Evolutionary conservation across 2,113 vertebrate genomes (phyloP).

Genomic region (Percina caprodes): DNA sequence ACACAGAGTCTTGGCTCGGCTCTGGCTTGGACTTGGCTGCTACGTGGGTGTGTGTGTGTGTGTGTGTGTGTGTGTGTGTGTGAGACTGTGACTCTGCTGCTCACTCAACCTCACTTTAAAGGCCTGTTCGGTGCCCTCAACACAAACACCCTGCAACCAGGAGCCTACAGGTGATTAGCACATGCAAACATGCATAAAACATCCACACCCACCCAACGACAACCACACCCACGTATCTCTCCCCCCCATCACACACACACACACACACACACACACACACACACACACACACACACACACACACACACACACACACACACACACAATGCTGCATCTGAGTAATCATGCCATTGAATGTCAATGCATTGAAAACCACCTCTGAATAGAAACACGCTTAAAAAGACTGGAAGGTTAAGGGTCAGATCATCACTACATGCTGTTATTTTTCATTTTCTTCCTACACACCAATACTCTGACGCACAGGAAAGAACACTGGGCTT

Average conservation of each 20-base stretch:
- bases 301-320: background rate
- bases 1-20: conserved; percentile 73
- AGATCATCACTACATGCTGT: conserved; percentile 55
- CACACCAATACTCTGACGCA: conserved; percentile 55
- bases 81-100: conserved; percentile 40
- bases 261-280: background rate
- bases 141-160: conserved; percentile 47
- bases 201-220: background rate
- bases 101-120: conserved; percentile 69
- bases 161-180: conserved; percentile 64
- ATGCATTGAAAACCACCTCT: conserved; percentile 48
- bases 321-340: conserved; percentile 27
- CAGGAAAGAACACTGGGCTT: conserved; percentile 44
- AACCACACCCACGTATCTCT: conserved; percentile 13
- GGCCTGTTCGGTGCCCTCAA: conserved; percentile 52
- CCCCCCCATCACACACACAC: background rate
- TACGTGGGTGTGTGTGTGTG: conserved; percentile 28
- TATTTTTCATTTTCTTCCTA: conserved; percentile 68
- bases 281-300: background rate
- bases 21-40: conserved; percentile 66
- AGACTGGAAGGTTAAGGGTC: conserved; percentile 64
- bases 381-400: conserved; percentile 51
- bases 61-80: conserved; percentile 23
- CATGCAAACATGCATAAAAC: conserved; percentile 5
- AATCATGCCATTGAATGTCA: conserved; percentile 53